Evolutionary conservation across 1,140 invertebrate genomes (phyloP), one percentile per base, ranked within the genome.

Genomic region (Drosophila ficusphila): DNA sequence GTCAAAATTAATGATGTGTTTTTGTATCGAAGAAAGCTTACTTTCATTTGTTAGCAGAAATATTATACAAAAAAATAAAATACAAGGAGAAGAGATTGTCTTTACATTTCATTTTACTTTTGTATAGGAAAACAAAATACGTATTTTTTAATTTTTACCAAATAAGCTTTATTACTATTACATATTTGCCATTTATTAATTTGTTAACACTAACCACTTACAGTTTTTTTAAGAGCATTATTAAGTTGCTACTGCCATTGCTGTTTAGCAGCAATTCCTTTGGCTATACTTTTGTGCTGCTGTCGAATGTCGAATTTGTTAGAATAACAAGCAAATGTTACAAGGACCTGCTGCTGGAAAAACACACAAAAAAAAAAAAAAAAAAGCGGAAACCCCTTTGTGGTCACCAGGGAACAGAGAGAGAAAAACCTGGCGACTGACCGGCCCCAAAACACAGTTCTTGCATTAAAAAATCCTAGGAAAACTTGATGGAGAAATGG

Each of bases 241-340:
- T 16, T 19, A 1, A 2, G n/a, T 12, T 12, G 19, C 19, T 42
- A 12, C n/a, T 4, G 6, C 19, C 5, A 44, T 8, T 14, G 1
- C 2, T 4, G n/a, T 25, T 9, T 1, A 4, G n/a, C 3, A 0
- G 0, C 41, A 44, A 12, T 44, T 44, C 21, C 21, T 25, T 44
- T 25, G 21, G 19, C n/a, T 7, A 44, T 25, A 25, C 41, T 25
- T 44, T 44, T 44, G 41, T 44, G 19, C 41, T 25, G 41, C 41
- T 44, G 41, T 44, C 41, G 41, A 19, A 18, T 39, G 16, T 39
- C 16, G 36, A 44, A 25, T 23, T 44, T 23, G 6, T 23, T 44
- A 21, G 14, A 49, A 21, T 49, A 49, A 33, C 29, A 33, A 34
- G 47, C 11, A 49, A 49, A 49, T 49, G 18, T 33, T 19, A 21